phyloP scores from a whole-genome alignment of 1,140 invertebrate species.

The Lepidurus apus region DNA sequence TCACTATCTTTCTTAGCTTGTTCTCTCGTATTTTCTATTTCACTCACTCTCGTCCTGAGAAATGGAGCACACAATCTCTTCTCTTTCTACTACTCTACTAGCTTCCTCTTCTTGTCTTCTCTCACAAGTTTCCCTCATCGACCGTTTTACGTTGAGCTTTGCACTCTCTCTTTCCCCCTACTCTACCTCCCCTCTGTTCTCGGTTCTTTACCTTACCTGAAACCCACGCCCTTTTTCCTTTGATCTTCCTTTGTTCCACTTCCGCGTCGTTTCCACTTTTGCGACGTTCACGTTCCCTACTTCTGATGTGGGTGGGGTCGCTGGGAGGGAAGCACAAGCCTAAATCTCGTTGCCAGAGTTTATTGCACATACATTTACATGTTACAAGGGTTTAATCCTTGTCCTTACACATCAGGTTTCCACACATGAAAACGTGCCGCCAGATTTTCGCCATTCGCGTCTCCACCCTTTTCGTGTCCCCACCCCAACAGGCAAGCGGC shows the following conservation, averaged over 20 bases:
- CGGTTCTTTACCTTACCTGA: constrained; percentile 14
- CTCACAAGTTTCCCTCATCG: constrained; percentile 21
- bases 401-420: background rate
- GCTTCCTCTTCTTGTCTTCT: constrained; percentile 18
- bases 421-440: background rate
- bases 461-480: background rate
- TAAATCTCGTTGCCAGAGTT: background rate
- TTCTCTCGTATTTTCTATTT: constrained; percentile 20
- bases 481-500: background rate
- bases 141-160: constrained; percentile 16
- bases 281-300: constrained; percentile 11
- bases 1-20: constrained; percentile 15
- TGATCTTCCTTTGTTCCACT: constrained; percentile 12
- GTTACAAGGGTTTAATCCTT: constrained; percentile 10
- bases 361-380: constrained; percentile 19
- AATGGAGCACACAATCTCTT: constrained; percentile 12
- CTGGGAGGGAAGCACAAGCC: background rate
- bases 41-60: constrained; percentile 20
- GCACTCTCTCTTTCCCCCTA: background rate
- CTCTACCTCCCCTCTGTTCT: background rate
- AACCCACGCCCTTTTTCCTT: constrained; percentile 7
- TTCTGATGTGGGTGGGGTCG: background rate
- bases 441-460: constrained; percentile 3
- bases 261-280: constrained; percentile 21
- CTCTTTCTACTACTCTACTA: constrained; percentile 15